Evolutionary conservation across 2,797 vertebrate species (phyloP).

Genomic region (Sitta carolinensis): DNA sequence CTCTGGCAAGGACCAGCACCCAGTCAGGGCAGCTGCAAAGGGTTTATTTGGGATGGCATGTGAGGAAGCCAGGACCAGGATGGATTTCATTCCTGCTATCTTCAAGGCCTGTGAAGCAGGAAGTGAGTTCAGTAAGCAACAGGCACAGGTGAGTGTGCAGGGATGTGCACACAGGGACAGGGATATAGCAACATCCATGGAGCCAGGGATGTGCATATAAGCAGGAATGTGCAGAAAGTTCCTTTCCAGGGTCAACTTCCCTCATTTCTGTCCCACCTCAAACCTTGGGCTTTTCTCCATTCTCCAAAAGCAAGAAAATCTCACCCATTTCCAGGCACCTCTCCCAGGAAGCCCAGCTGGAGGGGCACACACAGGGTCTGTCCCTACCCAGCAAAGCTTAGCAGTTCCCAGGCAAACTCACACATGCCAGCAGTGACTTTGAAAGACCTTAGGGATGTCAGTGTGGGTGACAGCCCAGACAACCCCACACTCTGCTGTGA

Average conservation of each 20-base stretch:
- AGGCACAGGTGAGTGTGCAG: background rate
- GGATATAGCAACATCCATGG: background rate
- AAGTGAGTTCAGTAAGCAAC: background rate
- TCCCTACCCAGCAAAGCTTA: background rate
- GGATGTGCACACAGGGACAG: background rate
- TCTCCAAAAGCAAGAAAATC: background rate
- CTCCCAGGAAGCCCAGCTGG: background rate
- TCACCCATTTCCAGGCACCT: background rate
- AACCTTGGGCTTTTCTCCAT: background rate
- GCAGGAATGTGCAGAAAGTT: background rate
- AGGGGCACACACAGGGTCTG: background rate
- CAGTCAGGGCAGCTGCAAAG: background rate
- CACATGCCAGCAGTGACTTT: fast-evolving
- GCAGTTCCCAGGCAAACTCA: background rate
- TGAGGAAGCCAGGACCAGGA: background rate
- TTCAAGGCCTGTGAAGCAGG: background rate
- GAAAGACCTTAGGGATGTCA: background rate
- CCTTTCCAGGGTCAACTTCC: background rate
- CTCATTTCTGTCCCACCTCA: background rate
- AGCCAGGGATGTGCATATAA: background rate
- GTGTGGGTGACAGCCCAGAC: background rate
- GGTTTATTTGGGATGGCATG: background rate
- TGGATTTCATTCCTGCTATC: background rate
- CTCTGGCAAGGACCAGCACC: background rate
- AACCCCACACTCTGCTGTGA: background rate